Percentiles rank a stretch among this genome's conserved stretches.
phyloP scores from a whole-genome alignment of 2,888 invertebrate genomes.

The Auanema sp. region DNA sequence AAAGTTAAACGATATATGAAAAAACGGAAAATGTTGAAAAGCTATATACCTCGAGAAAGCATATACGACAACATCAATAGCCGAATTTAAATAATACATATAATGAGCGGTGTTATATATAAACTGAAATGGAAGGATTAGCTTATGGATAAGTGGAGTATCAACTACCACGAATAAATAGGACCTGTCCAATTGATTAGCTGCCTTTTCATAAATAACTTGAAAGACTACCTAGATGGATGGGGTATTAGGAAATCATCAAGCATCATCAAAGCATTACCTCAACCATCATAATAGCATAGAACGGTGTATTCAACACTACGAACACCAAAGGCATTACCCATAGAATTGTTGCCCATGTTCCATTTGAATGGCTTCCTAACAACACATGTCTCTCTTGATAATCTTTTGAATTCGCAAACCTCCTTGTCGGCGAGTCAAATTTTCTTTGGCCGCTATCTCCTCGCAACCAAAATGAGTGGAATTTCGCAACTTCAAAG shows the following conservation, averaged over 20 bases:
- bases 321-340: conserved; percentile 63
- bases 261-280: conserved; percentile 23
- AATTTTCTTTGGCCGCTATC: conserved; percentile 20
- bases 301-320: conserved; percentile 62
- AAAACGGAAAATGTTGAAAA: conserved; percentile 9
- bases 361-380: conserved; percentile 24
- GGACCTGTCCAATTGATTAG: conserved; percentile 26
- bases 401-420: background rate
- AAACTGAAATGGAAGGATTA: conserved; percentile 27
- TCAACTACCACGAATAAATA: conserved; percentile 31
- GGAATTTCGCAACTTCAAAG: conserved; percentile 44
- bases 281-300: conserved; percentile 45
- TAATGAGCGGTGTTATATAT: conserved; percentile 60
- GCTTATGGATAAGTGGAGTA: background rate
- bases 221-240: conserved; percentile 31
- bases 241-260: background rate
- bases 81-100: conserved; percentile 61
- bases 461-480: conserved; percentile 30
- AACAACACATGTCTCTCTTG: background rate
- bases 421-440: conserved; percentile 35
- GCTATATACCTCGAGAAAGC: conserved; percentile 59
- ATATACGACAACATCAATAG: conserved; percentile 61
- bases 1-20: conserved; percentile 21
- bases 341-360: conserved; percentile 57
- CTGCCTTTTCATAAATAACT: conserved; percentile 34